phyloP scores from a whole-genome alignment of 2,797 vertebrate species.

The Muscicapa comitata region DNA sequence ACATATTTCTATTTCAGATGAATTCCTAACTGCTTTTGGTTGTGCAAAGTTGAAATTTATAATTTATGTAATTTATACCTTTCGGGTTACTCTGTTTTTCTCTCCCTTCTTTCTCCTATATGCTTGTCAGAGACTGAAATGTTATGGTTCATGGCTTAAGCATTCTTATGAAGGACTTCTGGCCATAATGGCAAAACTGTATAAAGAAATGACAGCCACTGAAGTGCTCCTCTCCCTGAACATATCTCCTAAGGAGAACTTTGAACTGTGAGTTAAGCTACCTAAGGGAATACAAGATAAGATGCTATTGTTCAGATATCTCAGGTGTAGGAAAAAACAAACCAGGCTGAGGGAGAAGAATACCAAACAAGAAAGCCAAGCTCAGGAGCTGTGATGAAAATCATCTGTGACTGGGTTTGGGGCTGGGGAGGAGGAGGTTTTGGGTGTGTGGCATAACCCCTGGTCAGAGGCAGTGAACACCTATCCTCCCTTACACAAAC shows the following conservation, averaged over 20 bases:
- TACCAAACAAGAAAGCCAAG: not conserved
- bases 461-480: not conserved
- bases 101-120: not conserved
- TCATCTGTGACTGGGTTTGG: not conserved
- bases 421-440: not conserved
- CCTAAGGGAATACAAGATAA: not conserved
- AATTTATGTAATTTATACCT: not conserved
- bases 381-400: not conserved
- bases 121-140: not conserved
- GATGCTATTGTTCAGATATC: not conserved
- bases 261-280: not conserved
- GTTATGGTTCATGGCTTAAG: not conserved
- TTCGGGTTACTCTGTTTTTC: not conserved
- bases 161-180: not conserved
- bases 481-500: not conserved
- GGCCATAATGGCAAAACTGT: not conserved
- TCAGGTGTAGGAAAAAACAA: not conserved
- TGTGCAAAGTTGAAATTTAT: not conserved
- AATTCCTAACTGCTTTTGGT: not conserved
- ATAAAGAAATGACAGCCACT: not conserved
- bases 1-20: not conserved
- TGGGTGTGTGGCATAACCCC: not conserved
- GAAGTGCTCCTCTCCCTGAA: not conserved
- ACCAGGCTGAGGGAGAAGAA: not conserved
- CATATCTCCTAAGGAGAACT: not conserved